Conservation (phyloP, 2,797 vertebrate species). For the Rhadinocentrus ornatus region DNA sequence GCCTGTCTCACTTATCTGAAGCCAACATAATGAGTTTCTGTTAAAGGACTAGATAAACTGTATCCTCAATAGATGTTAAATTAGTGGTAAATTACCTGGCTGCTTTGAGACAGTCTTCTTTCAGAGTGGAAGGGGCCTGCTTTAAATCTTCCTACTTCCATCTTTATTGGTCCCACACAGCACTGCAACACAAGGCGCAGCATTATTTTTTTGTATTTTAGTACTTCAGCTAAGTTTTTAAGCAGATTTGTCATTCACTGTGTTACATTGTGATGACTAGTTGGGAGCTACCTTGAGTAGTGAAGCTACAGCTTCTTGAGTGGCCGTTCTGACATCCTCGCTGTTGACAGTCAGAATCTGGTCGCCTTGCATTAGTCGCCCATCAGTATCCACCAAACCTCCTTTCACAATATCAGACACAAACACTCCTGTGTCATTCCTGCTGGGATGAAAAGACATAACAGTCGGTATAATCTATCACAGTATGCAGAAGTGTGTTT, state of each 20-base stretch:
- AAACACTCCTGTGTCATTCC: slow-evolving; percentile 95
- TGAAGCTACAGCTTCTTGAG: slow-evolving; percentile 94
- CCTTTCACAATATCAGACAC: slow-evolving; percentile 97
- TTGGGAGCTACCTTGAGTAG: slow-evolving; percentile 87
- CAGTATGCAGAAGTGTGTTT: not conserved
- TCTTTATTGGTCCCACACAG: slow-evolving; percentile 90
- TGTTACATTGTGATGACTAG: not conserved
- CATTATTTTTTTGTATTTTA: not conserved
- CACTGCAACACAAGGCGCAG: slow-evolving; percentile 79
- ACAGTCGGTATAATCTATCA: not conserved
- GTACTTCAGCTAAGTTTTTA: not conserved
- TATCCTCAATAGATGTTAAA: not conserved
- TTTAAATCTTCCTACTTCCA: slow-evolving; percentile 95
- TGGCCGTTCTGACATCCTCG: slow-evolving; percentile 91
- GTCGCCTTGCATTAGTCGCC: slow-evolving; percentile 93
- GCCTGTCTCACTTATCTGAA: slow-evolving; percentile 79
- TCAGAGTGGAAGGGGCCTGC: slow-evolving; percentile 94
- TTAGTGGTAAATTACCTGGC: slow-evolving; percentile 85
- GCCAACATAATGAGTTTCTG: slow-evolving; percentile 10
- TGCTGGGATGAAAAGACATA: slow-evolving; percentile 60
- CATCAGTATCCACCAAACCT: slow-evolving; percentile 90
- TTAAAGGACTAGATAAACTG: not conserved
- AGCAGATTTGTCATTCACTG: not conserved
- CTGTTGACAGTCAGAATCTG: slow-evolving; percentile 94
- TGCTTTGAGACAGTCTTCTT: slow-evolving; percentile 90